These are phyloP conservation scores for Drosophila azteca DNA, from an alignment of 1,140 invertebrate species.

Conservation along the genomic window DNA sequence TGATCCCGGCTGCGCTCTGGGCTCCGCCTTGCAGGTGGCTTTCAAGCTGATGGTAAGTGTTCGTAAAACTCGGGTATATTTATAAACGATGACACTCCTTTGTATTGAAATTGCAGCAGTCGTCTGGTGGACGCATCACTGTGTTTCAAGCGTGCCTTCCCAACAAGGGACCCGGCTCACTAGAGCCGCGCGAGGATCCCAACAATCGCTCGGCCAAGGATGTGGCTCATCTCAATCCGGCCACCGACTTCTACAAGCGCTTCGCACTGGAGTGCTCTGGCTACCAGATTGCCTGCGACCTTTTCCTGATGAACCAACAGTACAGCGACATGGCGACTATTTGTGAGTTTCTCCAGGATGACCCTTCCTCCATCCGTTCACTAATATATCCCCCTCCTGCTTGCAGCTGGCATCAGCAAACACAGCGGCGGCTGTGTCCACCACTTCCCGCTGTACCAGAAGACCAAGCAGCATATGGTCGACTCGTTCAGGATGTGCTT, in stretches of 20 bases:
- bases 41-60: slow-evolving; percentile 93
- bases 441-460: slow-evolving; percentile 95
- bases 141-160: slow-evolving; percentile 97
- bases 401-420: slow-evolving; percentile 93
- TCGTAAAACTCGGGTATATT: neutral
- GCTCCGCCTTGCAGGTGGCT: slow-evolving; percentile 95
- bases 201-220: slow-evolving; percentile 92
- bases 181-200: slow-evolving; percentile 94
- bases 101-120: slow-evolving; percentile 85
- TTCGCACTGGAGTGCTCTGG: slow-evolving; percentile 97
- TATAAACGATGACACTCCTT: neutral
- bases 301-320: slow-evolving; percentile 96
- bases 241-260: slow-evolving; percentile 99
- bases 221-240: slow-evolving; percentile 93
- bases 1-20: slow-evolving; percentile 92
- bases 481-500: slow-evolving; percentile 92
- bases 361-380: too few species aligned
- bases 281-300: slow-evolving; percentile 97
- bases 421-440: slow-evolving; percentile 97
- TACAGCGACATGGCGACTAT: slow-evolving; percentile 97
- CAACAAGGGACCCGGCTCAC: slow-evolving; percentile 93
- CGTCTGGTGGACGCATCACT: slow-evolving; percentile 97
- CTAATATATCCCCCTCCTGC: neutral
- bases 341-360: slow-evolving; percentile 85
- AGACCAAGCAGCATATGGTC: slow-evolving; percentile 88